Evolutionary conservation across 2,888 invertebrate species (phyloP), one percentile per base, ranked within the genome.

Genomic region (Drosophila mettleri): DNA sequence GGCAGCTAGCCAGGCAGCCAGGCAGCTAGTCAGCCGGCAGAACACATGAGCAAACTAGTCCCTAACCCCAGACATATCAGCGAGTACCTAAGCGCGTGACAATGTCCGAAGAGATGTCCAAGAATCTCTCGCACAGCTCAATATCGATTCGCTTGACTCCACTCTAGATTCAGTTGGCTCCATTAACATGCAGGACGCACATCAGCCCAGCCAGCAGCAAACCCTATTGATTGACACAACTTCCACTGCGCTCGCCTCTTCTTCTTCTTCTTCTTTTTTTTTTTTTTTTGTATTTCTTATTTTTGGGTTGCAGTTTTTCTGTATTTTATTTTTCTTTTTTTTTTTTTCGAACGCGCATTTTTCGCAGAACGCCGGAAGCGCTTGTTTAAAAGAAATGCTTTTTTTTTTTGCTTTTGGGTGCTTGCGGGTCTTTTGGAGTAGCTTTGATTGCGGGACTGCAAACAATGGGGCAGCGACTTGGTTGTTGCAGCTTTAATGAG

Each of bases 161-260:
- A 45, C 46, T 58, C 55, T 58, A 68, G 72, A 36, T 48, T 34
- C 67, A 46, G 63, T 45, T 51, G 54, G 58, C 31, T 66, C 46
- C 86, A 86, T 90, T 90, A 90, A 79, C 88, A 90, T 91, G 88
- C 90, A 90, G 84, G 81, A 82, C 87, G 79, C 90, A 86, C 88
- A 68, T 67, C 74, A 43, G 65, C 63, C 65, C 48, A 45, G 7
- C n/a, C 29, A 57, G 62, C 27, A 70, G 62, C 68, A 52, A 38
- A 33, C 49, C 86, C 89, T 90, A 90, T 90, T 90, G 91, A 90
- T 91, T 90, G 91, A 90, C 90, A 90, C 86, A 90, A 85, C 83
- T 89, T 88, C 85, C 81, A 86, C 46, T 71, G 75, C 77, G 74
- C 63, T 81, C 54, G 80, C 58, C 60, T 68, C 76, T 57, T 5